Evolutionary conservation across 2,797 vertebrate species (phyloP), one percentile per base, ranked within the genome.

Genomic region (Manis pentadactyla): DNA sequence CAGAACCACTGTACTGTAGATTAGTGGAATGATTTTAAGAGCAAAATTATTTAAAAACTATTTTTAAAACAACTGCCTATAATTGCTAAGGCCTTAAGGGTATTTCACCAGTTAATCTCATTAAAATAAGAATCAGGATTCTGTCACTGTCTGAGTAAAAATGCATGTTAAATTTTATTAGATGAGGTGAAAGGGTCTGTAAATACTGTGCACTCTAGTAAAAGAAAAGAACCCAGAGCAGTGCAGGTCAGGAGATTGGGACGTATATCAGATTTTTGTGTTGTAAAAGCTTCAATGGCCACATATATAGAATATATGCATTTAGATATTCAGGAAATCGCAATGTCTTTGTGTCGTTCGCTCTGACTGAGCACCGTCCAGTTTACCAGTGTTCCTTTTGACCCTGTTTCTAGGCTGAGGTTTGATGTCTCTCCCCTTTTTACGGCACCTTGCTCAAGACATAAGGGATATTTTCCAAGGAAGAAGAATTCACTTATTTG

Each of bases 21-120:
- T 90, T 66, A 64, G 23, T 83, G 23, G 18, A 94, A 42, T 71
- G 71, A 86, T 85, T 85, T 96, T 95, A 61, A 96, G 93, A 95
- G 34, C 42, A 85, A 85, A 64, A 90, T 93, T 82, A 93, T 83
- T 87, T 66, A 29, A 53, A 73, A 93, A 79, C 34, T 78, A 39
- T 75, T 94, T 93, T 83, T 51, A 86, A 96, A 92, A 13, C 51
- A 87, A 75, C 68, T 84, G 34, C 7, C 2, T 87, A 4, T 88
- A 84, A 94, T 85, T 94, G 51, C 90, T 90, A 93, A 94, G 73
- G 68, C 25, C 84, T 34, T 87, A 61, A 21, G 49, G 93, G 55
- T 23, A 88, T 89, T 93, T 93, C 53, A 69, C n/a, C 84, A 94
- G 69, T 77, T 79, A 87, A 14, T 92, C 55, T 96, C 57, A 64